Percentiles rank a stretch among this genome's conserved stretches.
Evolutionary conservation across 2,797 vertebrate species (phyloP).

Genomic region (Enoplosus armatus): DNA sequence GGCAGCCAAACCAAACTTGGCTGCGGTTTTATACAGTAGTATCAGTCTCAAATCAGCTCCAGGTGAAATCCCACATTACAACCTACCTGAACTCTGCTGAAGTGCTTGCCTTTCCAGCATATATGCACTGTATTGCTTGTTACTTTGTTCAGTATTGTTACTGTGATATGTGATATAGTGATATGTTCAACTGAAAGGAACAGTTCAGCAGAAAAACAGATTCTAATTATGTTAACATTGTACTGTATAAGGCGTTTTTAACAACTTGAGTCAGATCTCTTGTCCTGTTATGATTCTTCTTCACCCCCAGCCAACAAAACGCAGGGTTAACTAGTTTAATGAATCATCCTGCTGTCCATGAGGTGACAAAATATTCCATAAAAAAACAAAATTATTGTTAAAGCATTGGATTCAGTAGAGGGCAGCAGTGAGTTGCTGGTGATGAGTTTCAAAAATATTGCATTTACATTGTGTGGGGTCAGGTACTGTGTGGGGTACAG

Average conservation of each 20-base stretch:
- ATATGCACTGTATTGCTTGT: constrained; percentile 2
- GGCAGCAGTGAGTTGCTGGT: constrained; percentile 64
- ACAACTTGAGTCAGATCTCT: neutral
- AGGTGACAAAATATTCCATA: neutral
- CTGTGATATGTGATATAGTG: too few species aligned
- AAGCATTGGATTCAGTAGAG: constrained; percentile 61
- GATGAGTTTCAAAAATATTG: constrained; percentile 13
- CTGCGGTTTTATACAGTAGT: constrained; percentile 61
- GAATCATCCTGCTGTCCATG: neutral
- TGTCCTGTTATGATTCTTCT: neutral
- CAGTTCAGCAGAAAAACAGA: neutral
- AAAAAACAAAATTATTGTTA: neutral
- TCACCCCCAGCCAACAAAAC: neutral
- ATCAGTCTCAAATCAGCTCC: constrained; percentile 67
- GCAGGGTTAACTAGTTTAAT: neutral
- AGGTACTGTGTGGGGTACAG: neutral
- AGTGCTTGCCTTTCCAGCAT: constrained; percentile 16
- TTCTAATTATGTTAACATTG: neutral
- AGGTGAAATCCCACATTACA: constrained; percentile 66
- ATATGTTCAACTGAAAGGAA: neutral
- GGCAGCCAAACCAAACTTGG: constrained; percentile 78
- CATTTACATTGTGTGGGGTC: neutral
- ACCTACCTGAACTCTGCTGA: constrained; percentile 63
- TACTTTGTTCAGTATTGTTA: constrained; percentile 12
- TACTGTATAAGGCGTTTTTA: neutral